Conservation (phyloP, 1,140 invertebrate species). For the Drosophila trapezifrons region DNA sequence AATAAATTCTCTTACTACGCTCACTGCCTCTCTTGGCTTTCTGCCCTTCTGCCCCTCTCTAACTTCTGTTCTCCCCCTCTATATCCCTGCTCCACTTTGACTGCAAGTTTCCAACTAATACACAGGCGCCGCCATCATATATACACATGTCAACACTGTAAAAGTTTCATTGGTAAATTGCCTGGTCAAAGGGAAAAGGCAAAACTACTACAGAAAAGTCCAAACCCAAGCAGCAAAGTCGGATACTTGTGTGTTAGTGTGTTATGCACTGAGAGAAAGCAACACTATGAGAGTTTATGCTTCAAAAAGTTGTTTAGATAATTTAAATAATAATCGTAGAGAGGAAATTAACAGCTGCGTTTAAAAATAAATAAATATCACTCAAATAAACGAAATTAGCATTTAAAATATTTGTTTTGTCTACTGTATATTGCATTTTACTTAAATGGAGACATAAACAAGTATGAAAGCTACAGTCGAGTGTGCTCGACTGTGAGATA, state of each 20-base stretch:
- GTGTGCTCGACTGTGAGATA: no score
- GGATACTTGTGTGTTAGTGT: not conserved
- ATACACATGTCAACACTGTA: slow-evolving; percentile 47
- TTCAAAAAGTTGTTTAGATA: no score
- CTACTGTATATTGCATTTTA: no score
- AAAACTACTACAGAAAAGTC: slow-evolving; percentile 20
- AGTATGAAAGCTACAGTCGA: no score
- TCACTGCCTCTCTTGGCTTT: slow-evolving; percentile 6
- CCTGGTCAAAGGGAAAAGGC: slow-evolving; percentile 40
- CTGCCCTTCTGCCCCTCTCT: not conserved
- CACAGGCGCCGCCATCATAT: not conserved
- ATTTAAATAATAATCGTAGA: not conserved
- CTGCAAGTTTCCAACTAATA: slow-evolving; percentile 36
- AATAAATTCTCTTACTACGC: slow-evolving; percentile 71
- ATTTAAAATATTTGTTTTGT: no score
- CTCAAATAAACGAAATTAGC: no score
- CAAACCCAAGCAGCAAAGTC: slow-evolving; percentile 26
- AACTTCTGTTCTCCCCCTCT: not conserved
- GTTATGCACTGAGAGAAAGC: slow-evolving; percentile 7
- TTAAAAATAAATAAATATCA: no score
- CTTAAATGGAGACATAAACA: no score
- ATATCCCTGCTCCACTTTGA: slow-evolving; percentile 15
- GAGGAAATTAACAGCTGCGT: no score
- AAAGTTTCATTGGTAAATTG: slow-evolving; percentile 59
- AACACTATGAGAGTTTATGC: no score